Evolutionary conservation across 2,113 vertebrate species (phyloP).

Genomic region (Orthonyx spaldingii): DNA sequence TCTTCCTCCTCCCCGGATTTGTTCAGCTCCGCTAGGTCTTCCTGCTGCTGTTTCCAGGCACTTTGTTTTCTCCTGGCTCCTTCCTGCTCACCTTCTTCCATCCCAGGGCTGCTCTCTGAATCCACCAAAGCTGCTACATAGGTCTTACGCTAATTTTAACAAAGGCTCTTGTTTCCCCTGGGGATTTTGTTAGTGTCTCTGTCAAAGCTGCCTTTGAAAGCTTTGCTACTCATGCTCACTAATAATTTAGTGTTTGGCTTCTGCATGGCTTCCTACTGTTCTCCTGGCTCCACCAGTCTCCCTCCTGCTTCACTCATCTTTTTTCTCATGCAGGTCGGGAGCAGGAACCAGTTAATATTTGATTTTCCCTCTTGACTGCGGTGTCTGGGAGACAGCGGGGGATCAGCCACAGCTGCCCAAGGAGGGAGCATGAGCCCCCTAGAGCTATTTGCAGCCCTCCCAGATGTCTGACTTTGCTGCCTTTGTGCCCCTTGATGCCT

Average conservation of each 20-base stretch:
- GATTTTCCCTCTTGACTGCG: background rate
- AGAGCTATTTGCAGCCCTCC: background rate
- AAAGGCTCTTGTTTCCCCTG: background rate
- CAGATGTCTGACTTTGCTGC: background rate
- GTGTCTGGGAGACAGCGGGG: background rate
- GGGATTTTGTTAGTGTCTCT: slow-evolving; percentile 25
- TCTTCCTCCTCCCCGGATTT: background rate
- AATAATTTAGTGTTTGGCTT: slow-evolving; percentile 63
- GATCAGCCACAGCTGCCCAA: background rate
- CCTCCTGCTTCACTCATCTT: background rate
- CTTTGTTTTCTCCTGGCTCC: background rate
- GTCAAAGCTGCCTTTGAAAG: slow-evolving; percentile 43
- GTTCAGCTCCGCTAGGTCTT: background rate
- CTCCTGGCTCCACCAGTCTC: slow-evolving; percentile 2
- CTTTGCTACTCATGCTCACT: slow-evolving; percentile 28
- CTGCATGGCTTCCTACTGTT: slow-evolving; percentile 56
- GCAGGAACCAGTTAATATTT: slow-evolving; percentile 32
- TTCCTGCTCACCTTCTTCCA: background rate
- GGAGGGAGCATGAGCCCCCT: background rate
- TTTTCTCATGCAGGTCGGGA: background rate
- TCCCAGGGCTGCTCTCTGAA: background rate
- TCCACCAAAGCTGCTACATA: background rate
- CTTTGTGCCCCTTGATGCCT: background rate
- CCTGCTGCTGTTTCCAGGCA: background rate
- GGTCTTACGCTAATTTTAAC: slow-evolving; percentile 24